Conservation (phyloP, 2,888 invertebrate genomes). For the Oithona nana region DNA sequence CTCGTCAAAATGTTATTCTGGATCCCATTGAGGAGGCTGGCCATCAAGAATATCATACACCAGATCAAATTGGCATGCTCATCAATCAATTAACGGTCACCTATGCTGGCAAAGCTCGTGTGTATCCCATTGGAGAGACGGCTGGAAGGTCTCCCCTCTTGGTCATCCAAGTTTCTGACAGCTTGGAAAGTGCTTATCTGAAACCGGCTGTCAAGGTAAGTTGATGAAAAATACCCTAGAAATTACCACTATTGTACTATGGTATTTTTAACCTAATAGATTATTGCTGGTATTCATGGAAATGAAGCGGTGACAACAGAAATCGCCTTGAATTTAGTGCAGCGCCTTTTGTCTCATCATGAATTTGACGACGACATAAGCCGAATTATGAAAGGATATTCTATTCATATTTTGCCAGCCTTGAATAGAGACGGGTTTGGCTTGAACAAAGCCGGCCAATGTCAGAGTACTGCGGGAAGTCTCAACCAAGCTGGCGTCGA, state of each 20-base stretch:
- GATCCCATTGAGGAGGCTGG: neutral
- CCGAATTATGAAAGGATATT: neutral
- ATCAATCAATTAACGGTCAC: neutral
- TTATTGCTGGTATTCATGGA: neutral
- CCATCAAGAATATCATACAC: neutral
- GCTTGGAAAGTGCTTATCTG: neutral
- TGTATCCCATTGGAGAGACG: neutral
- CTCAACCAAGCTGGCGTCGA: neutral
- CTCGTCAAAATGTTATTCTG: neutral
- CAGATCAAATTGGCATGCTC: neutral
- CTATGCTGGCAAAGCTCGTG: neutral
- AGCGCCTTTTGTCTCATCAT: conserved; percentile 1
- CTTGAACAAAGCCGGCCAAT: neutral
- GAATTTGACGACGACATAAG: conserved; percentile 5
- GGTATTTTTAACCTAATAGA: neutral
- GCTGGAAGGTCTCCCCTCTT: neutral
- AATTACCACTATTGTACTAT: too few species aligned
- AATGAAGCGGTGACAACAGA: neutral
- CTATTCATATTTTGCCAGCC: conserved; percentile 1
- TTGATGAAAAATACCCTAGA: too few species aligned
- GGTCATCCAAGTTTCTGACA: neutral
- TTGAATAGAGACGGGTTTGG: neutral
- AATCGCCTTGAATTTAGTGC: neutral
- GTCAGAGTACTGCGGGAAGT: neutral
- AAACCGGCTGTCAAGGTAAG: neutral